phyloP scores from a whole-genome alignment of 2,797 vertebrate genomes.

The Meriones psammophilus region DNA sequence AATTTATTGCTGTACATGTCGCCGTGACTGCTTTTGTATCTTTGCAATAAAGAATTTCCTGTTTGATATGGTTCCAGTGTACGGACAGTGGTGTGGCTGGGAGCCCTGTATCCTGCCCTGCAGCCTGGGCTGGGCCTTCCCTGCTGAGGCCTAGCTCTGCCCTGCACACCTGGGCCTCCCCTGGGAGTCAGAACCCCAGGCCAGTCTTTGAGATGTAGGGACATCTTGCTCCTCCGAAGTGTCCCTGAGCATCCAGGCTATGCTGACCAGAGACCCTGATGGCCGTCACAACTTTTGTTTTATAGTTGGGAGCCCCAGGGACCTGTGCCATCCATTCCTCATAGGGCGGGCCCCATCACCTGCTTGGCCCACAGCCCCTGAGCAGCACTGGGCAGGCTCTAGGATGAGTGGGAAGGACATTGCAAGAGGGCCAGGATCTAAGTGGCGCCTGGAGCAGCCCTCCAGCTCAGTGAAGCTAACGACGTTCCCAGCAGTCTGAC shows the following conservation, averaged over 20 bases:
- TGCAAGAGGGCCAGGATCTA: background rate
- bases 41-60: constrained; percentile 95
- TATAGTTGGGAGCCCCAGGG: background rate
- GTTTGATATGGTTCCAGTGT: constrained; percentile 84
- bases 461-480: background rate
- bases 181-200: background rate
- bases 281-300: accelerated
- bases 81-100: constrained; percentile 59
- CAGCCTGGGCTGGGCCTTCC: no score
- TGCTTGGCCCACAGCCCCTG: background rate
- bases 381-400: background rate
- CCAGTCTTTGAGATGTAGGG: background rate
- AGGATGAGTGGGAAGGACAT: background rate
- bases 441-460: background rate
- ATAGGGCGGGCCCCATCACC: background rate
- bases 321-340: no score
- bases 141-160: background rate
- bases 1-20: constrained; percentile 96
- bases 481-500: background rate
- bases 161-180: no score
- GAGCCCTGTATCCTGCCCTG: background rate
- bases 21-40: constrained; percentile 95
- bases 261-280: background rate
- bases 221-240: background rate
- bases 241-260: background rate